Percentiles rank a stretch among this genome's conserved stretches.
Evolutionary conservation across 2,888 invertebrate species (phyloP).

Genomic region (Lymantria dispar): DNA sequence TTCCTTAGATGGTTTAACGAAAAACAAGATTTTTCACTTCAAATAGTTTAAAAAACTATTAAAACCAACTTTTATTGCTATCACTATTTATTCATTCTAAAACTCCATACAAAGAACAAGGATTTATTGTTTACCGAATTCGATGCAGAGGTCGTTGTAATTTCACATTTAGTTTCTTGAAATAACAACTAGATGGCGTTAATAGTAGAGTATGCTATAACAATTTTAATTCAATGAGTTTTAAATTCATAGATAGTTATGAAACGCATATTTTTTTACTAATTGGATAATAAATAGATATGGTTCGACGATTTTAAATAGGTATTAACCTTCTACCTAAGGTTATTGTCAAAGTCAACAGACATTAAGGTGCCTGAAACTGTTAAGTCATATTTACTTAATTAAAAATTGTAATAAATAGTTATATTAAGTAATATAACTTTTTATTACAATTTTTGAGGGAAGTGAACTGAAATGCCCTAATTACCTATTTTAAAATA

Average conservation of each 20-base stretch:
- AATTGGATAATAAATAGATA: neutral
- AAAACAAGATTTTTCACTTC: slow-evolving; percentile 1
- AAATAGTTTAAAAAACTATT: neutral
- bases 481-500: no score
- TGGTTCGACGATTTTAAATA: neutral
- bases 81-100: no score
- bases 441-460: no score
- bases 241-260: neutral
- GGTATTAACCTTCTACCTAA: neutral
- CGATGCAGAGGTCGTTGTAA: no score
- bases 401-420: no score
- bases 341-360: slow-evolving; percentile 1
- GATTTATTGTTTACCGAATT: no score
- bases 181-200: slow-evolving; percentile 24
- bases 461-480: no score
- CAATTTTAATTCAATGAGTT: neutral
- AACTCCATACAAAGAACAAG: no score
- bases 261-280: neutral
- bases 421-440: no score
- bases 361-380: neutral
- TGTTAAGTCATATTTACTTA: neutral
- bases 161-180: neutral
- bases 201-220: slow-evolving; percentile 5
- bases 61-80: no score
- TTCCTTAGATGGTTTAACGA: slow-evolving; percentile 12